Conservation (phyloP, 2,888 invertebrate species). For the Onchidella celtica region DNA sequence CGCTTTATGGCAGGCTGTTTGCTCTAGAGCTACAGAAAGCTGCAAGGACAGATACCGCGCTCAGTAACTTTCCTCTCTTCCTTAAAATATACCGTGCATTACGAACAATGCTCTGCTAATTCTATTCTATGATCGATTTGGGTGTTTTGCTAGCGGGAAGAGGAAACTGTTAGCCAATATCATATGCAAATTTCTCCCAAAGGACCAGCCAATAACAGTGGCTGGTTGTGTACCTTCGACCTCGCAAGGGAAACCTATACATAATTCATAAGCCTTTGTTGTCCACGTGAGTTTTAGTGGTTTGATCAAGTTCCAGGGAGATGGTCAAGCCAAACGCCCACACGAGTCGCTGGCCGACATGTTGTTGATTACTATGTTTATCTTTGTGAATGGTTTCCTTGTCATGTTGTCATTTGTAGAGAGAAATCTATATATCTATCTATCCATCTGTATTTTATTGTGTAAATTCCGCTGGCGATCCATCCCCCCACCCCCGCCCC, state of each 20-base stretch:
- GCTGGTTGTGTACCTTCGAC: not conserved
- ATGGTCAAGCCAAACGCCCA: too few relatives aligned
- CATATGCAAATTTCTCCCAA: conserved; percentile 10
- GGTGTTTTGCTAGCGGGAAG: not conserved
- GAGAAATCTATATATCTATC: not conserved
- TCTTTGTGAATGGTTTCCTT: too few relatives aligned
- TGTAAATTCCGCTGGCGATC: too few relatives aligned
- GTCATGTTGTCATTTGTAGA: too few relatives aligned
- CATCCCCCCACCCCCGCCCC: too few relatives aligned
- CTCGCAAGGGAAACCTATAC: not conserved
- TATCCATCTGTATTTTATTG: not conserved
- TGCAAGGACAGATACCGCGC: too few relatives aligned
- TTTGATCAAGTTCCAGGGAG: too few relatives aligned
- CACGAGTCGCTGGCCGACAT: too few relatives aligned
- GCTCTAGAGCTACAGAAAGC: too few relatives aligned
- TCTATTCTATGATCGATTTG: not conserved
- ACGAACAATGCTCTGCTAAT: not conserved
- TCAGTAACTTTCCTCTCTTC: not conserved
- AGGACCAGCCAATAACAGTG: not conserved
- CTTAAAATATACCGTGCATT: not conserved
- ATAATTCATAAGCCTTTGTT: not conserved
- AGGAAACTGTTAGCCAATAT: not conserved
- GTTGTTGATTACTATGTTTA: too few relatives aligned
- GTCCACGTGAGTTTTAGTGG: not conserved
- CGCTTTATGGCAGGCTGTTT: too few relatives aligned